A percentile compares a stretch with the other conserved stretches of the same genome.
These are phyloP conservation scores for Tipula helvola DNA, from an alignment of 2,888 invertebrate species.

Conservation along the genomic window DNA sequence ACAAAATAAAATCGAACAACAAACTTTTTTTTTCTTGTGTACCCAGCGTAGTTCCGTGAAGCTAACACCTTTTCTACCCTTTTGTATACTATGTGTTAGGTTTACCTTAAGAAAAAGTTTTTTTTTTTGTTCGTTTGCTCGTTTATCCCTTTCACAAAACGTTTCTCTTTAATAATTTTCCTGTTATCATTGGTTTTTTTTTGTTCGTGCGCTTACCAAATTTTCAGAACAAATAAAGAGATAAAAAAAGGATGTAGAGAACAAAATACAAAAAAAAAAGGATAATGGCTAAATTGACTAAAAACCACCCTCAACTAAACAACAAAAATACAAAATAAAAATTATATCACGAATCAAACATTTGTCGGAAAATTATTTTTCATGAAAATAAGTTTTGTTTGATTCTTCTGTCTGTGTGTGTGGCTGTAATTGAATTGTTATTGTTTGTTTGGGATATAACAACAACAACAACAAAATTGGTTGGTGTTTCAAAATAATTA, in stretches of 20 bases:
- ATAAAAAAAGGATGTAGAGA: not conserved
- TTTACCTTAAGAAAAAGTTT: not conserved
- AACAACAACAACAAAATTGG: not conserved
- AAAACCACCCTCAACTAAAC: not conserved
- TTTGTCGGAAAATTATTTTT: slow-evolving; percentile 4
- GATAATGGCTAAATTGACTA: not conserved
- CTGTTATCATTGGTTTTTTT: not conserved
- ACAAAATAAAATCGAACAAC: not conserved
- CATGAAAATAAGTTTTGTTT: not conserved
- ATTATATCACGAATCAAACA: not conserved
- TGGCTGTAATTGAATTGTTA: not conserved
- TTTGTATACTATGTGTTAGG: not conserved
- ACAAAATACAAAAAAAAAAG: not conserved
- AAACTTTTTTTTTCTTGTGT: not conserved
- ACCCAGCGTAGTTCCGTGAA: not conserved
- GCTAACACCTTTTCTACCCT: not conserved
- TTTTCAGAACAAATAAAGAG: not conserved
- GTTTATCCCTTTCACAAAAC: not conserved
- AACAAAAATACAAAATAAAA: not conserved
- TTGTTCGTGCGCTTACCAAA: not conserved
- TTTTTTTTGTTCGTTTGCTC: not conserved
- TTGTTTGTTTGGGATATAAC: not conserved
- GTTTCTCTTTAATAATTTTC: not conserved
- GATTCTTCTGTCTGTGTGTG: not conserved
- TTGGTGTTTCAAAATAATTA: not conserved